These are phyloP conservation scores for Siniperca undulata DNA, from an alignment of 2,797 vertebrate species.

Conservation along the genomic window DNA sequence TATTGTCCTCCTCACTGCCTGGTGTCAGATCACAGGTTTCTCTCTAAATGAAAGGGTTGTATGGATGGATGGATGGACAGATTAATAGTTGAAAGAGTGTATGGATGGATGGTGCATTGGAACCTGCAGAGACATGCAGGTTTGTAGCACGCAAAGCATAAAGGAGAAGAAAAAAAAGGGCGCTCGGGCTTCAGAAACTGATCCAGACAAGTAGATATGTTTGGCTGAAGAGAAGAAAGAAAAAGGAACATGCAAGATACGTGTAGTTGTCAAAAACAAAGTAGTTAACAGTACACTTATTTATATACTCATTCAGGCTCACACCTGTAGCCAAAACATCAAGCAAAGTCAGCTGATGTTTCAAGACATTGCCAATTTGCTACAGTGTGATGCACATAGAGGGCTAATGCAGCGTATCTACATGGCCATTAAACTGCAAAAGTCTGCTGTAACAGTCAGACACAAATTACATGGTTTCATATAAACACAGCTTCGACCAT, in stretches of 20 bases:
- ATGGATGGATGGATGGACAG: constrained; percentile 66
- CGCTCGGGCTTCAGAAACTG: constrained; percentile 42
- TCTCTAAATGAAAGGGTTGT: constrained; percentile 71
- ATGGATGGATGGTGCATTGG: constrained; percentile 67
- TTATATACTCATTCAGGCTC: neutral
- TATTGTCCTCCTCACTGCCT: constrained; percentile 50
- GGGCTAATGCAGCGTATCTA: constrained; percentile 16
- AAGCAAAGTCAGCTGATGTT: constrained; percentile 32
- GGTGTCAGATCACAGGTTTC: constrained; percentile 74
- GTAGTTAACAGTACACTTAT: neutral
- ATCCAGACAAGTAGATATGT: constrained; percentile 74
- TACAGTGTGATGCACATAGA: neutral
- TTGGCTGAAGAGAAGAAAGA: constrained; percentile 7
- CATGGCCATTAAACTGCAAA: constrained; percentile 45
- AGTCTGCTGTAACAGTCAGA: constrained; percentile 45
- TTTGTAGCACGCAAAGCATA: constrained; percentile 54
- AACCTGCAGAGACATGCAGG: constrained; percentile 81
- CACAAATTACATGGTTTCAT: constrained; percentile 70
- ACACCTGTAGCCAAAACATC: constrained; percentile 39
- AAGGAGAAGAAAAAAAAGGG: constrained; percentile 27
- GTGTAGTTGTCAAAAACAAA: neutral
- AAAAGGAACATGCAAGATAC: neutral
- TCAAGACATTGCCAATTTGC: constrained; percentile 31
- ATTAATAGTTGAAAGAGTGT: constrained; percentile 75
- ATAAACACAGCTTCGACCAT: constrained; percentile 65